Percentiles rank a stretch among this genome's conserved stretches.
These are phyloP conservation scores for Stegodyphus dumicola DNA, from an alignment of 1,140 invertebrate species.

Conservation along the genomic window DNA sequence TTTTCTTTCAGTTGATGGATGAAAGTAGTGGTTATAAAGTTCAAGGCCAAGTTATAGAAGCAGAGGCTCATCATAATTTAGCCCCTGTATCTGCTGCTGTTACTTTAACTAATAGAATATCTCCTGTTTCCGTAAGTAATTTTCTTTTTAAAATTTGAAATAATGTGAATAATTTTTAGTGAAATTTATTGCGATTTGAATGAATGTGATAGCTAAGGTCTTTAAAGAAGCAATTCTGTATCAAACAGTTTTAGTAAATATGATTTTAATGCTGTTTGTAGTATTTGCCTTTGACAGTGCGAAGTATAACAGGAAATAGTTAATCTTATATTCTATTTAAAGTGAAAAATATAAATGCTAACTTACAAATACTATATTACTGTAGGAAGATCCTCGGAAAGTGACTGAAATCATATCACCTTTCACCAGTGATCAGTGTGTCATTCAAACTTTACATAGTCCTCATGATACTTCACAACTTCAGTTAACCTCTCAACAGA, in stretches of 20 bases:
- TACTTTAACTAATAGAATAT: slow-evolving; percentile 80
- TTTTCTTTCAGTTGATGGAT: slow-evolving; percentile 43
- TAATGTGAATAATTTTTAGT: too few relatives aligned
- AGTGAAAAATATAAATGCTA: too few relatives aligned
- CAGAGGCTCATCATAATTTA: slow-evolving; percentile 75
- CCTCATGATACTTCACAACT: slow-evolving; percentile 54
- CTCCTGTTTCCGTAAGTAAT: slow-evolving; percentile 86
- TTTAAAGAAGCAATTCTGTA: too few relatives aligned
- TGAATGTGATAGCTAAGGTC: too few relatives aligned
- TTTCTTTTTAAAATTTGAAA: neutral
- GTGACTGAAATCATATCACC: slow-evolving; percentile 55
- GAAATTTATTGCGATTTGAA: too few relatives aligned
- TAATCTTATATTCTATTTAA: too few relatives aligned
- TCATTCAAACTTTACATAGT: slow-evolving; percentile 61
- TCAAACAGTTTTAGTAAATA: too few relatives aligned
- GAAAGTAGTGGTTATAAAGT: slow-evolving; percentile 65
- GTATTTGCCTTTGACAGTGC: too few relatives aligned
- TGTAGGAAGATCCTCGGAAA: slow-evolving; percentile 57
- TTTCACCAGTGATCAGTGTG: slow-evolving; percentile 60
- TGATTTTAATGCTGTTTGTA: too few relatives aligned
- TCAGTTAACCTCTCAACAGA: slow-evolving; percentile 46
- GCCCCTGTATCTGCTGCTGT: slow-evolving; percentile 74
- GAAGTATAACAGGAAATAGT: too few relatives aligned
- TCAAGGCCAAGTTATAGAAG: slow-evolving; percentile 64
- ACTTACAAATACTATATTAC: too few relatives aligned